These are phyloP conservation scores for Dryobota labecula DNA, from an alignment of 2,888 invertebrate species.

Conservation along the genomic window DNA sequence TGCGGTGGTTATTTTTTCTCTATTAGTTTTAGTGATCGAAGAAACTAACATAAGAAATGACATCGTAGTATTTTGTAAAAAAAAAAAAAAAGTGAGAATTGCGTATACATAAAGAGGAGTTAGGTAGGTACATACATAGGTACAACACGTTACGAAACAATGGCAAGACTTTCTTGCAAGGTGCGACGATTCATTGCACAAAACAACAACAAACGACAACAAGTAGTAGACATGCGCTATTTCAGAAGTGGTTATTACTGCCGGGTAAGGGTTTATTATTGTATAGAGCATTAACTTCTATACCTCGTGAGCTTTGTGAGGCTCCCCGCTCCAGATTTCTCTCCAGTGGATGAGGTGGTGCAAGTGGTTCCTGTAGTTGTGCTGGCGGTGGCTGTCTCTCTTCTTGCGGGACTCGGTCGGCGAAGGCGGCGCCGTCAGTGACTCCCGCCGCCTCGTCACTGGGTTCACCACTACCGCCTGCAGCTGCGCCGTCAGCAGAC, in stretches of 20 bases:
- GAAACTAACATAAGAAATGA: not conserved
- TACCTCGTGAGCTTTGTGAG: constrained; percentile 87
- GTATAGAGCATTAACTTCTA: constrained; percentile 58
- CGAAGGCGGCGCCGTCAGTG: constrained; percentile 88
- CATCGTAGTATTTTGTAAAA: constrained; percentile 21
- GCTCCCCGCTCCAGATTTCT: constrained; percentile 88
- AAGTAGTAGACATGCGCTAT: constrained; percentile 67
- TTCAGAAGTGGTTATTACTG: constrained; percentile 62
- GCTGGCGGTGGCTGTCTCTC: constrained; percentile 82
- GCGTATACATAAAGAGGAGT: constrained; percentile 35
- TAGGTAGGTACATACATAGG: constrained; percentile 46
- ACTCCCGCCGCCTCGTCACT: constrained; percentile 79
- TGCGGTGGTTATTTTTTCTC: not conserved
- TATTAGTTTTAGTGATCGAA: constrained; percentile 1
- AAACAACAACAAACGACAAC: constrained; percentile 64
- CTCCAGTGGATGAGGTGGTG: constrained; percentile 88
- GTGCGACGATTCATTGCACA: constrained; percentile 62
- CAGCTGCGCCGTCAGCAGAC: constrained; percentile 79
- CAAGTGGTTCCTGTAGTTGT: constrained; percentile 86
- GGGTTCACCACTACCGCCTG: constrained; percentile 78
- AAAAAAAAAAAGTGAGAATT: constrained; percentile 30
- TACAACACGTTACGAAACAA: constrained; percentile 59
- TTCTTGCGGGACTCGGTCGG: constrained; percentile 88
- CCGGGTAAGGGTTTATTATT: constrained; percentile 57
- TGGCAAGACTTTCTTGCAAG: constrained; percentile 60